Conservation (phyloP, 2,113 vertebrate genomes). For the Conger conger region DNA sequence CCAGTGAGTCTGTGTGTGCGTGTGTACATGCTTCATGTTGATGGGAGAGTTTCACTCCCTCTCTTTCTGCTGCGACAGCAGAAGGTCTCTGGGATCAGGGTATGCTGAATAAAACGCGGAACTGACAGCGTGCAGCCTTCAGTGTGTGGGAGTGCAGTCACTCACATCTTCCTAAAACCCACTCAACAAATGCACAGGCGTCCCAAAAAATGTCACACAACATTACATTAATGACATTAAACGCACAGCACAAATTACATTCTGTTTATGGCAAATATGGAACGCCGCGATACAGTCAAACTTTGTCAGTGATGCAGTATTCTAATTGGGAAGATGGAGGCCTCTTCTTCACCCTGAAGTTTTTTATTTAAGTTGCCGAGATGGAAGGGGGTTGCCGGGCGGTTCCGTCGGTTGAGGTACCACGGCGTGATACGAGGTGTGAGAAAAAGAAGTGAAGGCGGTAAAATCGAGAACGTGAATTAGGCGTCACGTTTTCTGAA, state of each 20-base stretch:
- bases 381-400: too few species aligned
- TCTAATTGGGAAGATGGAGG: background rate
- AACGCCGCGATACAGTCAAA: background rate
- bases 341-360: too few species aligned
- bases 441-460: too few species aligned
- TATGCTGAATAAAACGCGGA: background rate
- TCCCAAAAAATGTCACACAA: background rate
- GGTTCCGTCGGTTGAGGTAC: too few species aligned
- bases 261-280: background rate
- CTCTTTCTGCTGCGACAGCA: slow-evolving; percentile 16
- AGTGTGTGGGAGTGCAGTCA: background rate
- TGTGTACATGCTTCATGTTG: slow-evolving; percentile 7
- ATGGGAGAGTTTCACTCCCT: background rate
- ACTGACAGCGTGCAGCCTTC: slow-evolving; percentile 17
- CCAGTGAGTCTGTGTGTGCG: background rate
- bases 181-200: background rate
- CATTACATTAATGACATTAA: background rate
- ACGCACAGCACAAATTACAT: background rate
- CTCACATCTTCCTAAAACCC: background rate
- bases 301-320: background rate
- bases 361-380: too few species aligned
- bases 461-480: too few species aligned
- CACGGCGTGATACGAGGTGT: too few species aligned
- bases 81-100: slow-evolving; percentile 14
- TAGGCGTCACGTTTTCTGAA: too few species aligned